Conservation (phyloP, 2,888 invertebrate species). For the Zootermopsis nevadensis region DNA sequence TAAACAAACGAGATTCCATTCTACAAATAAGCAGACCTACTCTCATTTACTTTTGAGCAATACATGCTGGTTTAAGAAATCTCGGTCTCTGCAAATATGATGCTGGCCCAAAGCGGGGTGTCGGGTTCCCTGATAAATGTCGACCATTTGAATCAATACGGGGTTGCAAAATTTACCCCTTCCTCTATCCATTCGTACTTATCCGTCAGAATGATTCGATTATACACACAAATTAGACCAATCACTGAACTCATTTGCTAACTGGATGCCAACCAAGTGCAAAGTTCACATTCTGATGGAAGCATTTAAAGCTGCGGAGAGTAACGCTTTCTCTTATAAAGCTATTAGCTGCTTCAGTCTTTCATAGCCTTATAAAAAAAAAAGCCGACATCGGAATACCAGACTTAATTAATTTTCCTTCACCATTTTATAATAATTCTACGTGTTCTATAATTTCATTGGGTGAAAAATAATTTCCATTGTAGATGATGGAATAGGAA, state of each 20-base stretch:
- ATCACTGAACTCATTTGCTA: conserved; percentile 40
- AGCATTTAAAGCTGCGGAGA: neutral
- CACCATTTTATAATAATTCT: neutral
- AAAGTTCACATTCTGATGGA: neutral
- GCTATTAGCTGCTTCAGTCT: neutral
- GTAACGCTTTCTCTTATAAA: neutral
- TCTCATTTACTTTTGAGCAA: neutral
- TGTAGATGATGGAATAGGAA: neutral
- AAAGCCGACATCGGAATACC: neutral
- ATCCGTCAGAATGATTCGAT: conserved; percentile 40
- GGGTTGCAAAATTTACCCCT: neutral
- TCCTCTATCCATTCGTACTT: conserved; percentile 12
- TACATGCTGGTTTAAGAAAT: neutral
- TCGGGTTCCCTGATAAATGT: conserved; percentile 1
- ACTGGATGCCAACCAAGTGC: conserved; percentile 1
- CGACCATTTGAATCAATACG: conserved; percentile 7
- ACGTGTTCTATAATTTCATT: neutral
- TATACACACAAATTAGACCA: conserved; percentile 43
- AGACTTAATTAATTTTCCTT: neutral
- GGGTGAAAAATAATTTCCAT: neutral
- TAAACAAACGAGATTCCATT: neutral
- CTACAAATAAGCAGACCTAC: neutral
- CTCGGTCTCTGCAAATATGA: neutral
- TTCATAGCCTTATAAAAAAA: neutral
- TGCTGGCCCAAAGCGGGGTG: neutral